Base-by-base conservation (phyloP, 2,797 vertebrate species). In the Caiman crocodilus region DNA sequence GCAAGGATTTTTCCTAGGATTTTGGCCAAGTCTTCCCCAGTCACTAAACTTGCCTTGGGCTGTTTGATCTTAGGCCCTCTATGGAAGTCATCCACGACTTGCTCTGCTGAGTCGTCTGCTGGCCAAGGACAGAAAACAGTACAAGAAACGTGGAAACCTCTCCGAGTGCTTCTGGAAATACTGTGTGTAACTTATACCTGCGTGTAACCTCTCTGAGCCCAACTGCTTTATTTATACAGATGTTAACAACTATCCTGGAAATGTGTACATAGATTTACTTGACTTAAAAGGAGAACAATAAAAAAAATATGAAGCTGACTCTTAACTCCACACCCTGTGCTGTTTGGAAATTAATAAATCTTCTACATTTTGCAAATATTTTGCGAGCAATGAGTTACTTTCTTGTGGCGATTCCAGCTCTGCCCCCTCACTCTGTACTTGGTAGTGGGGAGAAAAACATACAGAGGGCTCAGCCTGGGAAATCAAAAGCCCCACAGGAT, bases 131-230 rank as follows among this genome's bases (percentile, higher is more conserved):
- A 97, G 96, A 83, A 98, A 97, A 84, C 97, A 95, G 61, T 88
- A 93, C 30, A 96, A 97, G 93, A 98, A 98, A 91, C 97, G 96
- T 1, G 96, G 94, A n/a, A 92, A 95, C 17, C 92, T 97, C 67
- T 97, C 97, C 0, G 97, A 98, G 50, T 98, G 98, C 91, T 98
- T 98, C 96, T 98, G 98, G 98, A 98, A 98, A 93, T 98, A 98
- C 1, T 98, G 98, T 0, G 97, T 98, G 82, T 98, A 84, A 98
- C 64, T 14, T 79, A 26, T 10, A 50, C 42, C 42, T 10, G 56
- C 14, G 42, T 82, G 71, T 35, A n/a, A 61, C 32, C 2, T 74
- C 74, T 78, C 91, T 32, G 71, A 42, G 55, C 80, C 60, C 57
- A 56, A 15, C 2, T 63, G n/a, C 35, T 79, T 93, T 81, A 93